Conservation (phyloP, 2,888 invertebrate genomes). For the Epinotia brunnichana region DNA sequence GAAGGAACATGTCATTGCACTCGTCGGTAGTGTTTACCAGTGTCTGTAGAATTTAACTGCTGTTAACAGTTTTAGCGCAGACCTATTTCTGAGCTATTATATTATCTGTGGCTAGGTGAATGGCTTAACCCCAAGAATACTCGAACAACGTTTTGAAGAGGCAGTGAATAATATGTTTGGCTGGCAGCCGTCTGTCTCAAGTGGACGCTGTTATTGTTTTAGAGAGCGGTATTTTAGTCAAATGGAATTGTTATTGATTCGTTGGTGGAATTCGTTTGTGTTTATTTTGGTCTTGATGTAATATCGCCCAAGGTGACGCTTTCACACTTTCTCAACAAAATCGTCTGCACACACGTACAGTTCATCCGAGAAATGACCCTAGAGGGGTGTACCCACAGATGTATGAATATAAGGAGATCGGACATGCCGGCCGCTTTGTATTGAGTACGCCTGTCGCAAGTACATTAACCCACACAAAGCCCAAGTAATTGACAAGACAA, state of each 20-base stretch:
- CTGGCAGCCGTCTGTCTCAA: constrained; percentile 41
- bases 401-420: too few relatives aligned
- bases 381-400: too few relatives aligned
- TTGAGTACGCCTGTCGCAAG: too few relatives aligned
- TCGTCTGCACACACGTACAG: too few relatives aligned
- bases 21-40: too few relatives aligned
- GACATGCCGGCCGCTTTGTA: too few relatives aligned
- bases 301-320: too few relatives aligned
- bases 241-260: constrained; percentile 22
- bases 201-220: constrained; percentile 32
- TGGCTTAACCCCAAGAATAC: constrained; percentile 31
- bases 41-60: neutral
- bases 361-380: too few relatives aligned
- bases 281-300: constrained; percentile 22
- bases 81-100: neutral
- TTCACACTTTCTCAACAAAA: too few relatives aligned
- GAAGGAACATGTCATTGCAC: too few relatives aligned
- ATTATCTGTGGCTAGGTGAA: constrained; percentile 34
- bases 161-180: constrained; percentile 41
- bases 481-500: too few relatives aligned
- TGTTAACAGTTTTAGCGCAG: neutral
- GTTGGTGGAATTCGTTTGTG: constrained; percentile 5
- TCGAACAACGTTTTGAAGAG: constrained; percentile 34
- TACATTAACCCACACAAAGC: too few relatives aligned
- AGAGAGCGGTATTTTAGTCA: constrained; percentile 19